phyloP scores from a whole-genome alignment of 2,113 vertebrate genomes.

The Erythrocebus patas region DNA sequence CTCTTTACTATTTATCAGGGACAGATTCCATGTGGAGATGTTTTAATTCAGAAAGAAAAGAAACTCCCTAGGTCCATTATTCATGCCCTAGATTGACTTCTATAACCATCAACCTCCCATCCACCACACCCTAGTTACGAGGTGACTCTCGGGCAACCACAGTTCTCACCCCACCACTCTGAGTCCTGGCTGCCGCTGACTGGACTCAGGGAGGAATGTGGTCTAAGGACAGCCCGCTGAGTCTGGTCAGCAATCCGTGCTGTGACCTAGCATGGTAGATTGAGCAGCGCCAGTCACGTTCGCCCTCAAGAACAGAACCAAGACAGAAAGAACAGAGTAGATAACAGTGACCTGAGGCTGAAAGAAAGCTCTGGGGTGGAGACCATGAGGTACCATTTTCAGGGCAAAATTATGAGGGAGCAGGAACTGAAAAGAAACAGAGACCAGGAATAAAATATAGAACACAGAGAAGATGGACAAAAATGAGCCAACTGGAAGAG shows the following conservation, averaged over 20 bases:
- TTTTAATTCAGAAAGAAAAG: neutral
- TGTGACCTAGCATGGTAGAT: fast-evolving
- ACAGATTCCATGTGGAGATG: neutral
- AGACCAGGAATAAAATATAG: neutral
- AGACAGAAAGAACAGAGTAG: neutral
- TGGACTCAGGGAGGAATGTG: neutral
- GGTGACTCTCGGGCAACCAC: neutral
- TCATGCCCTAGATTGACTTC: neutral
- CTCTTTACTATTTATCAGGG: neutral
- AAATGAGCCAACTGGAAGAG: no score
- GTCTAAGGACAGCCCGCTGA: neutral
- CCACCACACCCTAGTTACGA: neutral
- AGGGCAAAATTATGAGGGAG: neutral
- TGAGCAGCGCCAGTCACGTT: neutral
- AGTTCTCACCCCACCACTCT: neutral
- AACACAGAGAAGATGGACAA: neutral
- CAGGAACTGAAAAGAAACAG: neutral
- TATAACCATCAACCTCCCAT: neutral
- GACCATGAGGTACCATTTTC: neutral
- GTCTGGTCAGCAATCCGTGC: neutral
- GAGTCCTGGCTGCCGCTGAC: no score
- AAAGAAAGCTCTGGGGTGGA: neutral
- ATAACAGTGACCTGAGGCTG: neutral
- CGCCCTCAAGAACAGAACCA: neutral
- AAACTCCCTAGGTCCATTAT: neutral